phyloP scores from a whole-genome alignment of 2,113 vertebrate genomes.

The Lophotis ruficrista region DNA sequence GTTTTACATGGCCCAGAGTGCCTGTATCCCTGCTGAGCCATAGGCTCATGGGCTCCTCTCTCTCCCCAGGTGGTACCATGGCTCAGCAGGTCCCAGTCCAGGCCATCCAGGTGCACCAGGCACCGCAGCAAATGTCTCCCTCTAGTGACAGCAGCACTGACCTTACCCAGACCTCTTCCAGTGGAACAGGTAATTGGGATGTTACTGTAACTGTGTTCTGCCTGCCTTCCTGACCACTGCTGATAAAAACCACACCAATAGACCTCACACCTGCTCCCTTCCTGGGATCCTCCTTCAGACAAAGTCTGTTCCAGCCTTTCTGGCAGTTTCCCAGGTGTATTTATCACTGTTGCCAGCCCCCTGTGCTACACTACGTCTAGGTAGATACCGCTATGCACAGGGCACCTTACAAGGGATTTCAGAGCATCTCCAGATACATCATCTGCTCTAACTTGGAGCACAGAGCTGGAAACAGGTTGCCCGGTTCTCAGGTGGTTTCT shows the following conservation, averaged over 20 bases:
- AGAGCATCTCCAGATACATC: neutral
- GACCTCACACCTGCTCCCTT: neutral
- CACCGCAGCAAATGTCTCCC: constrained; percentile 84
- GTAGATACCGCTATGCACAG: neutral
- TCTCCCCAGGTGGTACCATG: constrained; percentile 85
- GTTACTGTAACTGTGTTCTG: fast-evolving
- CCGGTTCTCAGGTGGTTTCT: neutral
- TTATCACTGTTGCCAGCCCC: neutral
- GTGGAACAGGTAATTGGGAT: constrained; percentile 85
- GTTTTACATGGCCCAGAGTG: neutral
- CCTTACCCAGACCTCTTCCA: constrained; percentile 91
- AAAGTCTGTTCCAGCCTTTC: neutral
- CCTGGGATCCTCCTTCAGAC: neutral
- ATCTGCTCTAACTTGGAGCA: neutral
- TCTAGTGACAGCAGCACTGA: constrained; percentile 90
- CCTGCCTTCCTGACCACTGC: neutral
- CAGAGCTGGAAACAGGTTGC: neutral
- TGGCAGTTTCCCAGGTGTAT: neutral
- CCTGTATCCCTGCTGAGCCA: neutral
- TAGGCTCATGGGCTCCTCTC: neutral
- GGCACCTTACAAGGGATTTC: neutral
- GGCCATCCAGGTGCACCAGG: constrained; percentile 94
- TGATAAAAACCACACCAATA: fast-evolving
- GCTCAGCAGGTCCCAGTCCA: constrained; percentile 93
- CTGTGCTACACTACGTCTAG: too few species aligned